These are phyloP conservation scores for Cantharis flavilabris DNA, from an alignment of 2,888 invertebrate genomes.

Conservation along the genomic window DNA sequence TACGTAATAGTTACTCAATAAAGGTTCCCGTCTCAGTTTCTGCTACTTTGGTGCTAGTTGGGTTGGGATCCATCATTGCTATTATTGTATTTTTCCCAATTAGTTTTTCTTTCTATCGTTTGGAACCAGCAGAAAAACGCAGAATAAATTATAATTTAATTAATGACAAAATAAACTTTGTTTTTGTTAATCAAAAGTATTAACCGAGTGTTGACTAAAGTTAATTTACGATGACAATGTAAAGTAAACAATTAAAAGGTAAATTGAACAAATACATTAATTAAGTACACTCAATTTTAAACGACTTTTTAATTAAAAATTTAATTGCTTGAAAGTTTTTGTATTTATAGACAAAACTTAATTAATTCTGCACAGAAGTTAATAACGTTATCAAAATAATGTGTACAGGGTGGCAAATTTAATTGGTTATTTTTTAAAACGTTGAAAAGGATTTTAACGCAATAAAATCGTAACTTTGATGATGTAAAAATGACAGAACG, in stretches of 20 bases:
- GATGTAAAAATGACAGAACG: neutral
- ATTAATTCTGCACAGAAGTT: neutral
- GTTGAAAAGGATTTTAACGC: neutral
- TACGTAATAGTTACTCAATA: too few species aligned
- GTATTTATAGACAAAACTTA: slow-evolving; percentile 4
- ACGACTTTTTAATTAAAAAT: slow-evolving; percentile 1
- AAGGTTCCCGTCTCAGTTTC: too few species aligned
- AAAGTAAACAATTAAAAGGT: neutral
- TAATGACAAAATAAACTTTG: neutral
- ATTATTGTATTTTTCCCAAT: too few species aligned
- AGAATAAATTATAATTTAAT: neutral
- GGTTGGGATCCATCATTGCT: too few species aligned
- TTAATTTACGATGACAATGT: slow-evolving; percentile 1
- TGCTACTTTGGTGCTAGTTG: too few species aligned
- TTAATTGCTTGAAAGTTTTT: neutral
- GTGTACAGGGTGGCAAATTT: neutral
- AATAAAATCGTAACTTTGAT: slow-evolving; percentile 1
- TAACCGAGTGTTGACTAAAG: neutral
- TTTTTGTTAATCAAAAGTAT: neutral
- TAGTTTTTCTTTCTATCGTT: too few species aligned
- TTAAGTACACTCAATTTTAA: neutral
- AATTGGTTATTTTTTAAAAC: neutral
- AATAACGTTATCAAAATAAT: neutral
- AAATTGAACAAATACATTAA: slow-evolving; percentile 2
- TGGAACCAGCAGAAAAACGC: neutral